Evolutionary conservation across 2,113 vertebrate species (phyloP).

Genomic region (Formicarius rufipectus): DNA sequence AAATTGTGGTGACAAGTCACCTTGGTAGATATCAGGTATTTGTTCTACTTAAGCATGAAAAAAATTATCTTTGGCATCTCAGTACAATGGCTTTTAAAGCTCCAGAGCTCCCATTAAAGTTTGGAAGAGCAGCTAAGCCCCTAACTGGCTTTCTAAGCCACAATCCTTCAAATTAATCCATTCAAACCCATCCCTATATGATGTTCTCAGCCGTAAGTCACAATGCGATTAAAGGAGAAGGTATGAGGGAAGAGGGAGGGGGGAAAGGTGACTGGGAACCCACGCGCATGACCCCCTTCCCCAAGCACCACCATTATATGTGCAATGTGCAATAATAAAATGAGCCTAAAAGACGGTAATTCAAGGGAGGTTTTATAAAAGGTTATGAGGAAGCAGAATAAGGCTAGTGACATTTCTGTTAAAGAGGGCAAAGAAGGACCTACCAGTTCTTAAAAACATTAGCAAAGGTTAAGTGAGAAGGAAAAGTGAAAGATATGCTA

Average conservation of each 20-base stretch:
- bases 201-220: not conserved
- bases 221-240: not conserved
- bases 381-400: not conserved
- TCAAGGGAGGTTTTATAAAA: not conserved
- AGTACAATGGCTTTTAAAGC: not conserved
- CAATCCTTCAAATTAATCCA: slow-evolving; percentile 33
- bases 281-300: not conserved
- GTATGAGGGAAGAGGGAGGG: not conserved
- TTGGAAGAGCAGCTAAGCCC: slow-evolving; percentile 26
- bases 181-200: slow-evolving; percentile 26
- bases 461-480: not conserved
- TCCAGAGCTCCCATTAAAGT: not conserved
- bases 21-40: not conserved
- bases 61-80: not conserved
- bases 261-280: not conserved
- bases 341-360: not conserved
- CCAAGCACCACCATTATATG: not conserved
- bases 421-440: not conserved
- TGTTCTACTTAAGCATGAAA: not conserved
- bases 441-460: not conserved
- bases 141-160: slow-evolving; percentile 39
- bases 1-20: not conserved
- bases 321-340: not conserved
- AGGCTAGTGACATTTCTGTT: not conserved
- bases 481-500: not conserved